These are phyloP conservation scores for Mirounga angustirostris DNA, from an alignment of 2,113 vertebrate species.

Conservation along the genomic window DNA sequence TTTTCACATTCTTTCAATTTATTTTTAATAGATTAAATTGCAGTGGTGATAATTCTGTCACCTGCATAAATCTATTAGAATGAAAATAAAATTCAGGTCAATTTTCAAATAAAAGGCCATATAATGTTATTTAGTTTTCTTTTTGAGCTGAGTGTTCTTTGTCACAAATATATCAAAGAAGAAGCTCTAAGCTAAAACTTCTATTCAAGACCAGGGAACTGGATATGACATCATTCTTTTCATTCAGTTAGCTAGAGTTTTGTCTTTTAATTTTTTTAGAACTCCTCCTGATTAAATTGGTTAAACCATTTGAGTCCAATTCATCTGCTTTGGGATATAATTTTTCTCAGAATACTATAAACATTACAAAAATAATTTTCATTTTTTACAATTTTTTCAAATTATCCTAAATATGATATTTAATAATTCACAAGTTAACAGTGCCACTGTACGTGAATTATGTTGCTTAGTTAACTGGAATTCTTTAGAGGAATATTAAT, in stretches of 20 bases:
- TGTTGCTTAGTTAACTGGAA: slow-evolving; percentile 56
- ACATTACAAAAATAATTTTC: slow-evolving; percentile 49
- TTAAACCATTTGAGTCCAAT: background rate
- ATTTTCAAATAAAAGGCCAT: background rate
- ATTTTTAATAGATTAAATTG: slow-evolving; percentile 33
- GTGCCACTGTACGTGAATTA: background rate
- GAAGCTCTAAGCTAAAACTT: background rate
- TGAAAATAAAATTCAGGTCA: background rate
- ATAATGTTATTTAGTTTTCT: background rate
- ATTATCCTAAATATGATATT: slow-evolving; percentile 47
- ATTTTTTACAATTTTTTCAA: slow-evolving; percentile 58
- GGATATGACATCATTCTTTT: background rate
- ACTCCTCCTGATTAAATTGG: slow-evolving; percentile 22
- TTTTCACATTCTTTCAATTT: slow-evolving; percentile 1
- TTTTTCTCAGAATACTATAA: slow-evolving; percentile 58
- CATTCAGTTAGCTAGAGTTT: background rate
- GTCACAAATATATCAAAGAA: background rate
- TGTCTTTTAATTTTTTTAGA: background rate
- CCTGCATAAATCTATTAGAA: background rate
- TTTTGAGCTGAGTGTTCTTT: background rate
- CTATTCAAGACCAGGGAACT: background rate
- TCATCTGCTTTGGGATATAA: slow-evolving; percentile 20
- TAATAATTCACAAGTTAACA: slow-evolving; percentile 71
- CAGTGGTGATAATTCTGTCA: background rate
- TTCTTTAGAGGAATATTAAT: slow-evolving; percentile 65